A percentile compares a stretch with the other conserved stretches of the same genome.
phyloP scores from a whole-genome alignment of 2,797 vertebrate genomes.

The Anomalospiza imberbis region DNA sequence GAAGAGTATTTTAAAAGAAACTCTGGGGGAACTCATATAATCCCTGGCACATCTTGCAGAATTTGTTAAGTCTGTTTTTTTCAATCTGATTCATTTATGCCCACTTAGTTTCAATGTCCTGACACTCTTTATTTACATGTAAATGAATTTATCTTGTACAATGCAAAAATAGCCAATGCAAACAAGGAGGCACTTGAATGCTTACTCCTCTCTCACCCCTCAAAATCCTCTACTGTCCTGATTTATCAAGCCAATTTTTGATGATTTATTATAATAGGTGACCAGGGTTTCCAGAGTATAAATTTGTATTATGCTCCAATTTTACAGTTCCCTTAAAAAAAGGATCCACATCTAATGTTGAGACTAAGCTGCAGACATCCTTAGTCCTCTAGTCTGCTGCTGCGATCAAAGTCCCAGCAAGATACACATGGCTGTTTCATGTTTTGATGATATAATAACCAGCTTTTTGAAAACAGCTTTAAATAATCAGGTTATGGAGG shows the following conservation, averaged over 20 bases:
- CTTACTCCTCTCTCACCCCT: background rate
- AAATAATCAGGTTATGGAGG: background rate
- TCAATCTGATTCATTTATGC: background rate
- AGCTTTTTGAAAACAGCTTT: background rate
- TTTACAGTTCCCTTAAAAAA: background rate
- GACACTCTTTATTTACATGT: background rate
- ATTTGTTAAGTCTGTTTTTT: background rate
- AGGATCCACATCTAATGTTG: background rate
- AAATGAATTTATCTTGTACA: background rate
- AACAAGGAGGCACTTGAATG: background rate
- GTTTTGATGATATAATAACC: background rate
- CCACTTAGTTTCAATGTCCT: background rate
- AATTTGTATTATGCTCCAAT: background rate
- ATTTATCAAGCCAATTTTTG: background rate
- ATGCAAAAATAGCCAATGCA: background rate
- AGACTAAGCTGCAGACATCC: background rate
- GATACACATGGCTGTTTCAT: background rate
- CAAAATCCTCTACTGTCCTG: background rate
- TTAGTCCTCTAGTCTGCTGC: background rate
- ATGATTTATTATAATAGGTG: background rate
- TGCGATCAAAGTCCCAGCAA: background rate
- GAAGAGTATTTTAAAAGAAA: background rate
- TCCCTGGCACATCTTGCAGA: background rate
- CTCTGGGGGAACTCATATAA: background rate
- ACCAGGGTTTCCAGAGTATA: background rate